These are phyloP conservation scores for Calonectris borealis DNA, from an alignment of 2,113 vertebrate genomes.

Conservation along the genomic window DNA sequence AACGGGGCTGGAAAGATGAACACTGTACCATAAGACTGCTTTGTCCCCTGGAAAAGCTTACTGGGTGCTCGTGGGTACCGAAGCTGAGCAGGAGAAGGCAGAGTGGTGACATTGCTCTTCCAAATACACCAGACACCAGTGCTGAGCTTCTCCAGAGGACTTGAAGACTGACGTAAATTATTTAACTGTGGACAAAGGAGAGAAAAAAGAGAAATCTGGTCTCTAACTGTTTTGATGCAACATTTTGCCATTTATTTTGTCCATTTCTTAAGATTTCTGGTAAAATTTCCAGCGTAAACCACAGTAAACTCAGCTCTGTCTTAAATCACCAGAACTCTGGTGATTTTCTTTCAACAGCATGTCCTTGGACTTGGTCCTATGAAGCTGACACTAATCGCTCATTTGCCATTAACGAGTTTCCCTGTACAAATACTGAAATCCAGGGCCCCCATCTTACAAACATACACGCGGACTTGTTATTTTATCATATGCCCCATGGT, in stretches of 20 bases:
- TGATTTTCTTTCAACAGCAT: not conserved
- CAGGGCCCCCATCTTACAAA: not conserved
- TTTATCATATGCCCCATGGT: not conserved
- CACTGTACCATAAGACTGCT: not conserved
- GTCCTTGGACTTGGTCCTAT: not conserved
- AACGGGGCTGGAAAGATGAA: not conserved
- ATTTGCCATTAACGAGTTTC: not conserved
- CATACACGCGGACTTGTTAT: not conserved
- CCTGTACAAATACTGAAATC: not conserved
- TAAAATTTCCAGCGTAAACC: not conserved
- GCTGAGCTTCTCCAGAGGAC: not conserved
- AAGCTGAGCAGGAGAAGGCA: not conserved
- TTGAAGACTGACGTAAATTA: not conserved
- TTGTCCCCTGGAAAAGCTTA: not conserved
- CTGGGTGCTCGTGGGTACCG: not conserved
- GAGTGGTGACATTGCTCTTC: not conserved
- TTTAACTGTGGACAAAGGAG: not conserved
- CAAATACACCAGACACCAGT: not conserved
- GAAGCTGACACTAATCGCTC: not conserved
- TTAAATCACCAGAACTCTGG: not conserved
- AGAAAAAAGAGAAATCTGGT: not conserved
- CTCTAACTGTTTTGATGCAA: not conserved
- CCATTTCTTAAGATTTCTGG: not conserved
- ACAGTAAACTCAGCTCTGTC: not conserved
- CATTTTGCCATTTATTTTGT: not conserved